Percentiles rank a stretch among this genome's conserved stretches.
Conservation (phyloP, 2,113 vertebrate species). For the Penelope pileata region DNA sequence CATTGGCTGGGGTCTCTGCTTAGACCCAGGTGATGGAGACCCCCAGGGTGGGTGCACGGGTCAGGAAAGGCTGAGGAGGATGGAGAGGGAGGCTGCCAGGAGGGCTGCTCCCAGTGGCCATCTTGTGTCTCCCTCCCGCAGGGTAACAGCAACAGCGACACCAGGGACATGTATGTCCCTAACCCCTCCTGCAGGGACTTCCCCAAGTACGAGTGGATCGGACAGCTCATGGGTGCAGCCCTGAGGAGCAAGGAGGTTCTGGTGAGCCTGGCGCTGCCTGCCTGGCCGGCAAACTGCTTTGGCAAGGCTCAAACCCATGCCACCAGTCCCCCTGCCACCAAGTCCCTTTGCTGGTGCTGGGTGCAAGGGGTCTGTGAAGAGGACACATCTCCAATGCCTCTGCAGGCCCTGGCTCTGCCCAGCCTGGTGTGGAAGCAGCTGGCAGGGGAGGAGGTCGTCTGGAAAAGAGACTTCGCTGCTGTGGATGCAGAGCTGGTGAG, state of each 20-base stretch:
- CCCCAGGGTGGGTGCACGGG: background rate
- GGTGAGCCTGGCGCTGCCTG: slow-evolving; percentile 74
- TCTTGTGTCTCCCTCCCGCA: slow-evolving; percentile 27
- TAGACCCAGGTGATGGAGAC: background rate
- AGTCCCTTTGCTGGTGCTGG: background rate
- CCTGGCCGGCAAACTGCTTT: background rate
- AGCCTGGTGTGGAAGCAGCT: slow-evolving; percentile 96
- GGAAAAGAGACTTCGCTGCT: slow-evolving; percentile 91
- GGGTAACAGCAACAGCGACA: slow-evolving; percentile 87
- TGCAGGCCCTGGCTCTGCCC: slow-evolving; percentile 89
- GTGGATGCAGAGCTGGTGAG: slow-evolving; percentile 92
- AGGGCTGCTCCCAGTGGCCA: background rate
- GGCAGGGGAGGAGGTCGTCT: slow-evolving; percentile 89
- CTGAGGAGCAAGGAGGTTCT: slow-evolving; percentile 93
- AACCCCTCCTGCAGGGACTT: slow-evolving; percentile 95
- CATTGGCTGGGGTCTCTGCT: background rate
- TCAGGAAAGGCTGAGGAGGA: background rate
- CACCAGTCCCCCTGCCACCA: background rate
- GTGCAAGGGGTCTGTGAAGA: background rate
- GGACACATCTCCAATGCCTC: accelerated
- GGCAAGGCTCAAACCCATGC: background rate
- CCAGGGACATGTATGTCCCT: slow-evolving; percentile 93
- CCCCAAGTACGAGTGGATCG: slow-evolving; percentile 94
- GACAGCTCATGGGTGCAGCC: slow-evolving; percentile 95
- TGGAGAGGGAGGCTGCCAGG: background rate